Conservation (phyloP, 2,797 vertebrate species). For the Muraenolepis orangiensis region DNA sequence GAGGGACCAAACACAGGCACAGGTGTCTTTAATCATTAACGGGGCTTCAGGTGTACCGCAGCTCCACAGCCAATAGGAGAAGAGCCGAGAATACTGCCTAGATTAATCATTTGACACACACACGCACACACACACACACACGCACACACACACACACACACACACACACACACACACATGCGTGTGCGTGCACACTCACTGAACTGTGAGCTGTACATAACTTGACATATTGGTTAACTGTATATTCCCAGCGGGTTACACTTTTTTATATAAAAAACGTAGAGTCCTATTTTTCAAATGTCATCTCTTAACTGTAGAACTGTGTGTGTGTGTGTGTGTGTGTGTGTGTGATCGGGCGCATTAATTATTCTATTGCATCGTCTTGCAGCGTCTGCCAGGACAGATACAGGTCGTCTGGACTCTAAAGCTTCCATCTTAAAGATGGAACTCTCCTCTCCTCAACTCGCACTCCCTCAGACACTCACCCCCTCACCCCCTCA, state of each 20-base stretch:
- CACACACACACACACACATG: background rate
- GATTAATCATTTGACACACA: conserved; percentile 10
- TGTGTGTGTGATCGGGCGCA: conserved; percentile 7
- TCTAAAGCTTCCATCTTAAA: no score
- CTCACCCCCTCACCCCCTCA: no score
- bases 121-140: background rate
- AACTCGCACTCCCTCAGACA: no score
- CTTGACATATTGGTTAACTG: background rate
- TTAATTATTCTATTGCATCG: no score
- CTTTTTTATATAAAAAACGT: background rate
- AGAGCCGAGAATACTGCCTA: conserved; percentile 6
- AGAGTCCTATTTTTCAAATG: conserved; percentile 23
- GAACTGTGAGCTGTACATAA: background rate
- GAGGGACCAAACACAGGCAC: conserved; percentile 5
- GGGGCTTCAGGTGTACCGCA: background rate
- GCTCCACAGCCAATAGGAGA: conserved; percentile 7
- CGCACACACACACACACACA: background rate
- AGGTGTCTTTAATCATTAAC: conserved; percentile 33
- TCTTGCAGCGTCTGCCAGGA: no score
- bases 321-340: background rate
- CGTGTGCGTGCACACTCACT: no score
- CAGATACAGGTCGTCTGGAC: no score
- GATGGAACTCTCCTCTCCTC: no score
- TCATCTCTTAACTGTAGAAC: conserved; percentile 28
- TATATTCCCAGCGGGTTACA: background rate